These are phyloP conservation scores for Numida meleagris DNA, from an alignment of 2,113 vertebrate genomes.

Conservation along the genomic window DNA sequence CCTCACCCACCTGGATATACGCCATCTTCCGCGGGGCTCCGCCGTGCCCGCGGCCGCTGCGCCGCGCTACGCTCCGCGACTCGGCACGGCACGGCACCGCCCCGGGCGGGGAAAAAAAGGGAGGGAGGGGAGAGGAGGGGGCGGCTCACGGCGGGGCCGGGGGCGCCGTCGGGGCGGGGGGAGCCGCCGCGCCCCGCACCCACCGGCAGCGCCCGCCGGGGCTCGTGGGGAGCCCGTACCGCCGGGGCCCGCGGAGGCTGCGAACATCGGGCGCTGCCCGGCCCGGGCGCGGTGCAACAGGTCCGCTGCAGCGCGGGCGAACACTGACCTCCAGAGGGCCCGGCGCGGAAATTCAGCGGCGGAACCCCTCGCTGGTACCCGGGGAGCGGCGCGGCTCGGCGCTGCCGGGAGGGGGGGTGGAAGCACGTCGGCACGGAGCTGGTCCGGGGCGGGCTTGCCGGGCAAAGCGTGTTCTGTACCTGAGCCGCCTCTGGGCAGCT, in stretches of 20 bases:
- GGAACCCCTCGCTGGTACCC: neutral
- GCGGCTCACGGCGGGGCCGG: neutral
- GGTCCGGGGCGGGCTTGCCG: neutral
- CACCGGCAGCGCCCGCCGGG: no score
- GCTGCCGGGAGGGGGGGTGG: neutral
- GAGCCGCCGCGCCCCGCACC: no score
- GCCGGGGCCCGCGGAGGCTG: constrained; percentile 17
- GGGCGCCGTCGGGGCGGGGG: neutral
- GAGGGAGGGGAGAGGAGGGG: no score
- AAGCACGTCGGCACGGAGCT: neutral
- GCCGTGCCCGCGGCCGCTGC: neutral
- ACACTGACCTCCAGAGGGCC: constrained; percentile 68
- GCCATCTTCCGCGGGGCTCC: constrained; percentile 71
- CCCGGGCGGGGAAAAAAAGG: neutral
- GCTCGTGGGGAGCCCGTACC: no score
- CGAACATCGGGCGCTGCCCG: neutral
- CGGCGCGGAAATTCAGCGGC: constrained; percentile 34
- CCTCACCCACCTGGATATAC: constrained; percentile 75
- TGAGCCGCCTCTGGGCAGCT: neutral
- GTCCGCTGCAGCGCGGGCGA: constrained; percentile 32
- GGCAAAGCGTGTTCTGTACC: rapidly evolving
- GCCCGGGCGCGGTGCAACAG: neutral
- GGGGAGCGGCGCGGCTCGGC: neutral
- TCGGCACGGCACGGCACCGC: neutral
- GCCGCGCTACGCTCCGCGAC: neutral